Evolutionary conservation across 2,888 invertebrate genomes (phyloP).

Genomic region (Lasioglossum malachurum): DNA sequence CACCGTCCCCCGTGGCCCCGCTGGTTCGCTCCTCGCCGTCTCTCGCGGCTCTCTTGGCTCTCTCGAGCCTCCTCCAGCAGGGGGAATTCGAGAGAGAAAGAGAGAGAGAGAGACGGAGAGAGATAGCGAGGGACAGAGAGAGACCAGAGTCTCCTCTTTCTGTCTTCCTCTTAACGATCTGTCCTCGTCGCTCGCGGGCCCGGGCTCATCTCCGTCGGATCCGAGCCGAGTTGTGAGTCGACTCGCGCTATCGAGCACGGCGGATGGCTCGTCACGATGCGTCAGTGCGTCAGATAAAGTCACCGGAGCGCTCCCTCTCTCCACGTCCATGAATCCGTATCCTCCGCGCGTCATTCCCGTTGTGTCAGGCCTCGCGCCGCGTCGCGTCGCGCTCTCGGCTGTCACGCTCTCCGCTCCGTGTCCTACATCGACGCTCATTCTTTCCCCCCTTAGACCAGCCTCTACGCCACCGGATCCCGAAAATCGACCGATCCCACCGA

Average conservation of each 20-base stretch:
- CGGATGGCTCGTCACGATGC: conserved; percentile 76
- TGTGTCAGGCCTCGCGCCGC: conserved; percentile 56
- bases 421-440: conserved; percentile 60
- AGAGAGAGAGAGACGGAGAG: no score
- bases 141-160: neutral
- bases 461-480: conserved; percentile 25
- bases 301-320: conserved; percentile 55
- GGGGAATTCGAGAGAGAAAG: neutral
- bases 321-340: conserved; percentile 44
- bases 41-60: neutral
- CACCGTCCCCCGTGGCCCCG: conserved; percentile 19
- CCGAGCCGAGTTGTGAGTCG: conserved; percentile 24
- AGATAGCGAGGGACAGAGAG: neutral
- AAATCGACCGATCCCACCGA: conserved; percentile 44
- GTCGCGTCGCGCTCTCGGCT: conserved; percentile 37
- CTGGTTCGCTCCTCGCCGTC: conserved; percentile 33
- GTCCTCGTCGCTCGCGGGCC: conserved; percentile 34
- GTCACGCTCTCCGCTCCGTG: conserved; percentile 44
- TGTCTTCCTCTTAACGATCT: conserved; percentile 36
- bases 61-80: neutral
- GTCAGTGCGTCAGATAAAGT: conserved; percentile 78
- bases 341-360: conserved; percentile 70
- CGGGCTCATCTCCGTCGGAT: conserved; percentile 65
- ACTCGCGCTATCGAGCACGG: conserved; percentile 57
- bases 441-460: conserved; percentile 1